phyloP scores from a whole-genome alignment of 2,888 invertebrate genomes.

The Diarsia dahlii region DNA sequence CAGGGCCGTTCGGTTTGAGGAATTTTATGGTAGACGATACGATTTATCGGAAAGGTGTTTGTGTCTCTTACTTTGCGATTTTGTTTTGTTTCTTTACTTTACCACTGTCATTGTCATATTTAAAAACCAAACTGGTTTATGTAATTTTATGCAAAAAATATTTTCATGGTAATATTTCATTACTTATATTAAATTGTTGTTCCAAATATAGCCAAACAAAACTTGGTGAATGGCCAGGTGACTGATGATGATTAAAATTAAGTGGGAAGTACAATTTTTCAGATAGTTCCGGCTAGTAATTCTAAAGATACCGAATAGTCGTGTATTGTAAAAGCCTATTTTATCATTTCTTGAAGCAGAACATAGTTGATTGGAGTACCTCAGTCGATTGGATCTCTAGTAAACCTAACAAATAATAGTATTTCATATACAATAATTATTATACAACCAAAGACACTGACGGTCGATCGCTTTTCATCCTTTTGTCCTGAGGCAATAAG shows the following conservation, averaged over 20 bases:
- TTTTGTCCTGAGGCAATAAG: not conserved
- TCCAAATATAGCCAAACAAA: no score
- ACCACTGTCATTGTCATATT: not conserved
- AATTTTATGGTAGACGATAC: slow-evolving; percentile 63
- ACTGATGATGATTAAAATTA: not conserved
- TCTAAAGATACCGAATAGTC: not conserved
- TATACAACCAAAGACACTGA: not conserved
- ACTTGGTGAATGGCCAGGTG: no score
- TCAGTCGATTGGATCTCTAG: slow-evolving; percentile 31
- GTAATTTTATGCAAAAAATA: not conserved
- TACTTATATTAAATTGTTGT: no score
- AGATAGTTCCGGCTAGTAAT: not conserved
- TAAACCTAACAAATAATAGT: slow-evolving; percentile 17
- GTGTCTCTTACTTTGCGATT: not conserved
- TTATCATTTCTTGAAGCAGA: slow-evolving; percentile 45
- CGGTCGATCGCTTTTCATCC: not conserved
- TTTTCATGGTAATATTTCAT: no score
- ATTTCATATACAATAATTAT: no score
- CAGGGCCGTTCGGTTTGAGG: slow-evolving; percentile 36
- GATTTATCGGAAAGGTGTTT: slow-evolving; percentile 38
- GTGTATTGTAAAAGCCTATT: slow-evolving; percentile 44
- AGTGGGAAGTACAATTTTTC: not conserved
- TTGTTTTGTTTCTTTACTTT: not conserved
- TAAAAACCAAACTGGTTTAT: not conserved
- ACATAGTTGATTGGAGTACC: slow-evolving; percentile 54